A percentile compares a stretch with the other conserved stretches of the same genome.
Evolutionary conservation across 2,797 vertebrate species (phyloP).

Genomic region (Zalophus californianus): DNA sequence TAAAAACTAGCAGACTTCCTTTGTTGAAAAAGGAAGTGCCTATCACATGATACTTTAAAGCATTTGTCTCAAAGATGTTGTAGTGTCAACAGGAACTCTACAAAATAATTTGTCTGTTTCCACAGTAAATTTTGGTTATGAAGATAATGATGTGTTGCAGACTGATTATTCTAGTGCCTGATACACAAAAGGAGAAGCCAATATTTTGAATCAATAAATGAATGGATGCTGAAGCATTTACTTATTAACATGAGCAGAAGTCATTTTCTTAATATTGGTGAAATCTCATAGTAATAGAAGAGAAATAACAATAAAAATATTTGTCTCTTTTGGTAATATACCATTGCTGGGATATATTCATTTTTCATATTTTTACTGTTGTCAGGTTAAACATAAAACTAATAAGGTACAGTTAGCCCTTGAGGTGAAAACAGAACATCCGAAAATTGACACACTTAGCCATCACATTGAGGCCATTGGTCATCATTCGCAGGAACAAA

Average conservation of each 20-base stretch:
- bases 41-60: background rate
- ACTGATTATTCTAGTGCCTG: background rate
- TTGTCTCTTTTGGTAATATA: background rate
- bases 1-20: background rate
- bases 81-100: background rate
- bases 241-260: background rate
- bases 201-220: constrained; percentile 1
- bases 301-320: background rate
- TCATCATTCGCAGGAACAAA: too few relatives aligned
- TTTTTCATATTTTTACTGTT: constrained; percentile 30
- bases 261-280: constrained; percentile 22
- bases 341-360: background rate
- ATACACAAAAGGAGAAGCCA: background rate
- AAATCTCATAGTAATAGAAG: background rate
- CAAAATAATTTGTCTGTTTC: background rate
- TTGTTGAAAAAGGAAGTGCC: background rate
- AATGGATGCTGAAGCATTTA: background rate
- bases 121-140: background rate
- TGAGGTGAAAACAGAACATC: background rate
- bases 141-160: background rate
- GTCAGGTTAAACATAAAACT: constrained; percentile 4
- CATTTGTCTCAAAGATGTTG: background rate
- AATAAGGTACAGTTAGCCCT: background rate
- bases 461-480: background rate
- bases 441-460: background rate